A percentile compares a stretch with the other conserved stretches of the same genome.
phyloP scores from a whole-genome alignment of 2,797 vertebrate species.

The Monodelphis domestica region DNA sequence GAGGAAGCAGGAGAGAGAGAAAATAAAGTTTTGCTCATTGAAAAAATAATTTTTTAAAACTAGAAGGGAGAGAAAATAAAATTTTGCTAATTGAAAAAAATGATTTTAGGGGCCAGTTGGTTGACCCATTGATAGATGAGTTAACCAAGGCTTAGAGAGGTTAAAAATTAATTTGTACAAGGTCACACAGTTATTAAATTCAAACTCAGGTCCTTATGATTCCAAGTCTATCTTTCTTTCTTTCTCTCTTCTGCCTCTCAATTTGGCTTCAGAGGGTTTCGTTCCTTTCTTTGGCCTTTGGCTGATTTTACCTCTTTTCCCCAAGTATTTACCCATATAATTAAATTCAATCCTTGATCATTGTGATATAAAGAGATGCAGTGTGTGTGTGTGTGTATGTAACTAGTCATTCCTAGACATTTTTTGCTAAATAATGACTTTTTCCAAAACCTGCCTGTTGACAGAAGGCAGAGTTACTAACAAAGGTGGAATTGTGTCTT shows the following conservation, averaged over 20 bases:
- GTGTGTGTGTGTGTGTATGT: neutral
- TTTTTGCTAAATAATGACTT: neutral
- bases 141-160: neutral
- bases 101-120: no score
- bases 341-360: neutral
- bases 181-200: neutral
- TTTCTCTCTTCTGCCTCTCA: neutral
- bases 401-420: neutral
- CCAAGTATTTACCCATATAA: neutral
- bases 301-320: neutral
- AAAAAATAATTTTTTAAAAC: no score
- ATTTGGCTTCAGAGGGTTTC: neutral
- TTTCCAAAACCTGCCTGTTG: neutral
- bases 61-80: neutral
- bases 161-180: neutral
- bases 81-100: neutral
- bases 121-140: neutral
- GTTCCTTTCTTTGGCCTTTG: neutral
- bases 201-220: neutral
- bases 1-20: neutral
- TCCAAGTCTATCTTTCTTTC: neutral
- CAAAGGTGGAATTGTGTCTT: neutral
- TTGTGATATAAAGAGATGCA: neutral
- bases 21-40: neutral
- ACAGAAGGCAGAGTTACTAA: neutral